phyloP scores from a whole-genome alignment of 2,888 invertebrate genomes.

The Apamea epomidion region DNA sequence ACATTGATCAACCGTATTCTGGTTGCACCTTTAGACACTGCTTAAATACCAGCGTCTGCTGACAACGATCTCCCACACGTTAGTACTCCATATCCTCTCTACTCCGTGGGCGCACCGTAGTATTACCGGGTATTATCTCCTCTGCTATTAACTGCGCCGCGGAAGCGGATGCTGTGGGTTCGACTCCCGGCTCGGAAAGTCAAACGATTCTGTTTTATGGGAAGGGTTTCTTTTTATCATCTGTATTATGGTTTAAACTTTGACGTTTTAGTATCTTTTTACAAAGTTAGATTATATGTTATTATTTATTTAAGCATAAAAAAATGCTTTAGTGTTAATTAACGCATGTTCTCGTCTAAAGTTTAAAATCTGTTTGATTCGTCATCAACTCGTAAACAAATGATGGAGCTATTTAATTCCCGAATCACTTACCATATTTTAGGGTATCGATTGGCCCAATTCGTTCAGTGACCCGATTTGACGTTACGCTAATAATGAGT shows the following conservation, averaged over 20 bases:
- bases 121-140: conserved; percentile 49
- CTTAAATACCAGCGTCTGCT: background rate
- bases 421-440: conserved; percentile 46
- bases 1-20: background rate
- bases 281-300: background rate
- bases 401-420: conserved; percentile 16
- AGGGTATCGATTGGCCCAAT: conserved; percentile 51
- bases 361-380: background rate
- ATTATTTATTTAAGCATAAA: background rate
- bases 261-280: background rate
- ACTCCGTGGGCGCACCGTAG: background rate
- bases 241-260: background rate
- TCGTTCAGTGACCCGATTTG: conserved; percentile 52
- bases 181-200: conserved; percentile 49
- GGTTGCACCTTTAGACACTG: background rate
- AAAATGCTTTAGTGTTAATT: background rate
- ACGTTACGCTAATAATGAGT: conserved; percentile 31
- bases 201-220: conserved; percentile 39
- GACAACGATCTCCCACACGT: background rate
- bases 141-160: conserved; percentile 47
- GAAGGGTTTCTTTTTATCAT: conserved; percentile 9
- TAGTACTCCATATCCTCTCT: conserved; percentile 11
- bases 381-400: conserved; percentile 14
- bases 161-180: conserved; percentile 69
- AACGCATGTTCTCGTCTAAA: background rate